Evolutionary conservation across 64 coral and sea anemone genomes (phyloP).

Genomic region (Porites australiensis): DNA sequence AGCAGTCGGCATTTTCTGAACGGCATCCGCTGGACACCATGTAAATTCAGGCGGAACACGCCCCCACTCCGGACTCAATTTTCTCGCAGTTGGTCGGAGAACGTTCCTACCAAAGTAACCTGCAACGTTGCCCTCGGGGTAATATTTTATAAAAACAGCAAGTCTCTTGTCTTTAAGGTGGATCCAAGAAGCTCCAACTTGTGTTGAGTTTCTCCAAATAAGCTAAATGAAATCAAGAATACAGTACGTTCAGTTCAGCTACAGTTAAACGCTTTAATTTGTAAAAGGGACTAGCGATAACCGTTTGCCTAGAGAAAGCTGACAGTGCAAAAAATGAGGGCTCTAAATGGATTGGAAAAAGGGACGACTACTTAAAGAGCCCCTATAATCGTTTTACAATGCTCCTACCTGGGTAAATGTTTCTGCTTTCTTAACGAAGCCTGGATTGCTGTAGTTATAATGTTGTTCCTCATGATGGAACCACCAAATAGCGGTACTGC

Average conservation of each 20-base stretch:
- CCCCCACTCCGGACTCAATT: background rate
- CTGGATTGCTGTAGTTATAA: slow-evolving; percentile 14
- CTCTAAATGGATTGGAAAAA: too few species aligned
- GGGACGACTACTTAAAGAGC: too few species aligned
- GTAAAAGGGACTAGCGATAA: too few species aligned
- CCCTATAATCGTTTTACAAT: too few species aligned
- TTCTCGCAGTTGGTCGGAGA: background rate
- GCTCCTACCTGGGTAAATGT: slow-evolving; percentile 17
- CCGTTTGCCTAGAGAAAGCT: too few species aligned
- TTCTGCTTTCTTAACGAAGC: background rate
- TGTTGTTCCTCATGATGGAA: slow-evolving; percentile 5
- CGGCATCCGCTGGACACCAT: background rate
- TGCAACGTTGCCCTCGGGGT: background rate
- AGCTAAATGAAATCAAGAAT: background rate
- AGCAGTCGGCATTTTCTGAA: background rate
- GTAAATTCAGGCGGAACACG: background rate
- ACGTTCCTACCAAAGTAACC: slow-evolving; percentile 6
- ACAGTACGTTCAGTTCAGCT: too few species aligned
- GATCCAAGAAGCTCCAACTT: background rate
- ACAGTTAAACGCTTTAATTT: too few species aligned
- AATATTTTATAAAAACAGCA: slow-evolving; percentile 29
- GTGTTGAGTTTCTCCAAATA: slow-evolving; percentile 37
- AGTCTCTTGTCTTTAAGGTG: background rate
- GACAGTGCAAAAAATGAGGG: too few species aligned
- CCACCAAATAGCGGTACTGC: slow-evolving; percentile 20